phyloP scores from a whole-genome alignment of 2,113 vertebrate genomes.

The Centrocercus urophasianus region DNA sequence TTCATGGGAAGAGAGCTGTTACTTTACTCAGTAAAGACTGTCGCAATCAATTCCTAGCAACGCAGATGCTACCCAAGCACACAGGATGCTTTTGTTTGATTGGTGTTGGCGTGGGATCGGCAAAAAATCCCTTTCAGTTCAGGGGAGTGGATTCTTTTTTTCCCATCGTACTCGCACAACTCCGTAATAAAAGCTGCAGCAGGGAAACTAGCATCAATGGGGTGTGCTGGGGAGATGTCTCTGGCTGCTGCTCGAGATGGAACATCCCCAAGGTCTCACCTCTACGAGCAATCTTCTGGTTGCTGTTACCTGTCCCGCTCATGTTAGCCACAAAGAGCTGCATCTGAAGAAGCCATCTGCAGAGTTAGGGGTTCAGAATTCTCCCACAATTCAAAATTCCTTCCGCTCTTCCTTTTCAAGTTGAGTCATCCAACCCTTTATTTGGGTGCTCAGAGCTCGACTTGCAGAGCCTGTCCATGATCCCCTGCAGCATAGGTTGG shows the following conservation, averaged over 20 bases:
- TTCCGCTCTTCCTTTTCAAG: conserved; percentile 77
- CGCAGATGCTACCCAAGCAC: neutral
- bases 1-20: neutral
- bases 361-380: conserved; percentile 2
- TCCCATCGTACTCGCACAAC: neutral
- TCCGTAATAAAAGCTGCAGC: neutral
- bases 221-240: neutral
- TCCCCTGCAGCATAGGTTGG: conserved; percentile 92
- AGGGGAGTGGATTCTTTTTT: neutral
- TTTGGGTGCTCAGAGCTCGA: conserved; percentile 73
- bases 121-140: neutral
- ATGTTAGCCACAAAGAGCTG: conserved; percentile 24
- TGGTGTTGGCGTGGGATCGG: neutral
- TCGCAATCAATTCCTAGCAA: neutral
- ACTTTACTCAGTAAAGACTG: neutral
- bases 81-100: neutral
- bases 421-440: conserved; percentile 89
- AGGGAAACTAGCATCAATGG: neutral
- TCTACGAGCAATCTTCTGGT: neutral
- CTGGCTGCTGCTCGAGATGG: neutral
- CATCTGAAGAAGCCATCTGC: conserved; percentile 1
- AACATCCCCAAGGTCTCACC: neutral
- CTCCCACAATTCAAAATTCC: conserved; percentile 11
- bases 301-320: conserved; percentile 4
- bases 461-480: conserved; percentile 91